phyloP scores from a whole-genome alignment of 2,888 invertebrate genomes.

The Protodeltote pygarga region DNA sequence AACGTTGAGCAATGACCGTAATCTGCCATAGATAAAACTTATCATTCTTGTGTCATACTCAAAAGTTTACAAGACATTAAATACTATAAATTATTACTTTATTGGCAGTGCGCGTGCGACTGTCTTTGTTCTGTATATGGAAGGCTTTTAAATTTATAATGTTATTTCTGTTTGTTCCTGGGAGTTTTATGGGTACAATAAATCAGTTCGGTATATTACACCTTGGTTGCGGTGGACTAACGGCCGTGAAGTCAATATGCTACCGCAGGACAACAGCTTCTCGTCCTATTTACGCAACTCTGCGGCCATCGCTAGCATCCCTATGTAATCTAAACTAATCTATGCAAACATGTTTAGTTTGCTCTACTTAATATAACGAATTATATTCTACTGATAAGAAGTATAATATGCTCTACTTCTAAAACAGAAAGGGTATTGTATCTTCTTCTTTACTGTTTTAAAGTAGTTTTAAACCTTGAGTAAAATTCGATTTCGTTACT shows the following conservation, averaged over 20 bases:
- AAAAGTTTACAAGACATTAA: slow-evolving; percentile 32
- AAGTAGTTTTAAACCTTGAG: slow-evolving; percentile 3
- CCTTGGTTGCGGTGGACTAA: slow-evolving; percentile 40
- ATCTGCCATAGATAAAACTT: slow-evolving; percentile 35
- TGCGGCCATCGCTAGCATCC: slow-evolving; percentile 57
- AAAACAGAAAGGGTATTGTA: slow-evolving; percentile 15
- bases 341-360: slow-evolving; percentile 55
- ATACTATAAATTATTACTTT: slow-evolving; percentile 37
- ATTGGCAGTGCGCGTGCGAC: slow-evolving; percentile 19
- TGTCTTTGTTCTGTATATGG: slow-evolving; percentile 39
- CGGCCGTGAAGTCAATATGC: slow-evolving; percentile 50
- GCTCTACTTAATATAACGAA: slow-evolving; percentile 59
- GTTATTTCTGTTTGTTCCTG: slow-evolving; percentile 43
- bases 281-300: slow-evolving; percentile 70
- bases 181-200: slow-evolving; percentile 55
- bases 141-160: slow-evolving; percentile 34
- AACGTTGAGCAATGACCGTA: slow-evolving; percentile 27
- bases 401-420: slow-evolving; percentile 23
- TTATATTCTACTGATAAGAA: slow-evolving; percentile 59
- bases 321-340: slow-evolving; percentile 63
- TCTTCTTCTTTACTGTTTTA: slow-evolving; percentile 8
- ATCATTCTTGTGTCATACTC: slow-evolving; percentile 29
- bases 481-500: background rate
- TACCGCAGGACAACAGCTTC: slow-evolving; percentile 56
- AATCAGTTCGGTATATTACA: slow-evolving; percentile 51